Percentiles rank a stretch among this genome's conserved stretches.
These are phyloP conservation scores for Brachylomia viminalis DNA, from an alignment of 2,888 invertebrate species.

Conservation along the genomic window DNA sequence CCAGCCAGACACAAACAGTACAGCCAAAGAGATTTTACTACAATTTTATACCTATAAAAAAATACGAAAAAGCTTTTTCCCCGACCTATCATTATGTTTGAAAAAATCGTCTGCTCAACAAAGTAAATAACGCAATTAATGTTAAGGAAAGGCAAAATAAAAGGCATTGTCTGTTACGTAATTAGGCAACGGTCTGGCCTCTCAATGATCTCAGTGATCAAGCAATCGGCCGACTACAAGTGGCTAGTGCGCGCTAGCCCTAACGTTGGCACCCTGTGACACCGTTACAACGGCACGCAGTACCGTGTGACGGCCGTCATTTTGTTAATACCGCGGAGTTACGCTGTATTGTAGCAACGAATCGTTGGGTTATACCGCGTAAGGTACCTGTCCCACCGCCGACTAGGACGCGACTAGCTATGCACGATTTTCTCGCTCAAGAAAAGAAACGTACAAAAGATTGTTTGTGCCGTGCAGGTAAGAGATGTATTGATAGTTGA, in stretches of 20 bases:
- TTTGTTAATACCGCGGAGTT: constrained; percentile 20
- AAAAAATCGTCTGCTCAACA: neutral
- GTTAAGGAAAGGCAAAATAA: neutral
- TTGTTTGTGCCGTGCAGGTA: neutral
- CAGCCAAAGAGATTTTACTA: too few relatives aligned
- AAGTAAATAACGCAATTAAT: neutral
- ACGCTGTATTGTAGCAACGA: neutral
- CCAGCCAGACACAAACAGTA: too few relatives aligned
- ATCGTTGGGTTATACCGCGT: neutral
- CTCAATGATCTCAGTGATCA: too few relatives aligned
- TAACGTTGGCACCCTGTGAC: neutral
- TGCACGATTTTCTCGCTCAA: neutral
- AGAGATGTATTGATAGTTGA: neutral
- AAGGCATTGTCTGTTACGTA: neutral
- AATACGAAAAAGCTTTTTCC: too few relatives aligned
- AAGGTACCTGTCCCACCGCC: neutral
- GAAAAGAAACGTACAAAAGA: neutral
- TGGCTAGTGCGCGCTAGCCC: neutral
- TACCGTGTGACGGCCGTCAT: constrained; percentile 9
- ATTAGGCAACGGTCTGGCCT: neutral
- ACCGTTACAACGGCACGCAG: neutral
- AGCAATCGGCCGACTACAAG: neutral
- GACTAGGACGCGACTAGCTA: neutral
- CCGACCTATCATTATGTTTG: neutral
- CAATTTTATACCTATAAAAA: too few relatives aligned